Evolutionary conservation across 1,140 invertebrate species (phyloP).

Genomic region (Calliphora vicina): DNA sequence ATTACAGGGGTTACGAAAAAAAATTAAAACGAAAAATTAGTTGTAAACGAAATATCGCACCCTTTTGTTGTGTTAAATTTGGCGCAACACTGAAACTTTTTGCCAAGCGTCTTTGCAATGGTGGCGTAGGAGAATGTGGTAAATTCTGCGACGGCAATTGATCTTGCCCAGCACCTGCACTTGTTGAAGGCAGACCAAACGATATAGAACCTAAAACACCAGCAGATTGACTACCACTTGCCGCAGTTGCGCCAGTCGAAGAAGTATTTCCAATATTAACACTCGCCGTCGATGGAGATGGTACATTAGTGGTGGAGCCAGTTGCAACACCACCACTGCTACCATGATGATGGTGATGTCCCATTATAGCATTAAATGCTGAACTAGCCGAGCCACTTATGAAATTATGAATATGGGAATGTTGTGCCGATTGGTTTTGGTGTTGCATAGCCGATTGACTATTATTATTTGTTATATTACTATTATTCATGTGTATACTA

Average conservation of each 20-base stretch:
- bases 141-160: constrained; percentile 38
- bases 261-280: constrained; percentile 33
- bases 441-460: constrained; percentile 16
- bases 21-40: neutral
- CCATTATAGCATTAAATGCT: constrained; percentile 58
- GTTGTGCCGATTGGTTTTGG: constrained; percentile 43
- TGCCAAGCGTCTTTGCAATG: constrained; percentile 81
- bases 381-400: constrained; percentile 59
- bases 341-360: constrained; percentile 44
- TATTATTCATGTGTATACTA: constrained; percentile 49
- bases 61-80: constrained; percentile 66
- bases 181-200: constrained; percentile 46
- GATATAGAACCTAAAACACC: constrained; percentile 56
- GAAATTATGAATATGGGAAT: constrained; percentile 60
- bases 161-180: constrained; percentile 35
- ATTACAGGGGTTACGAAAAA: neutral
- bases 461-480: constrained; percentile 34
- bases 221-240: constrained; percentile 58
- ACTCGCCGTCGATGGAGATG: neutral
- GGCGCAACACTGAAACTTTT: constrained; percentile 88
- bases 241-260: constrained; percentile 44
- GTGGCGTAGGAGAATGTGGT: constrained; percentile 73
- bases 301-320: constrained; percentile 35
- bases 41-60: constrained; percentile 45
- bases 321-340: neutral